A percentile compares a stretch with the other conserved stretches of the same genome.
These are phyloP conservation scores for Caerostris darwini DNA, from an alignment of 1,140 invertebrate genomes.

Conservation along the genomic window DNA sequence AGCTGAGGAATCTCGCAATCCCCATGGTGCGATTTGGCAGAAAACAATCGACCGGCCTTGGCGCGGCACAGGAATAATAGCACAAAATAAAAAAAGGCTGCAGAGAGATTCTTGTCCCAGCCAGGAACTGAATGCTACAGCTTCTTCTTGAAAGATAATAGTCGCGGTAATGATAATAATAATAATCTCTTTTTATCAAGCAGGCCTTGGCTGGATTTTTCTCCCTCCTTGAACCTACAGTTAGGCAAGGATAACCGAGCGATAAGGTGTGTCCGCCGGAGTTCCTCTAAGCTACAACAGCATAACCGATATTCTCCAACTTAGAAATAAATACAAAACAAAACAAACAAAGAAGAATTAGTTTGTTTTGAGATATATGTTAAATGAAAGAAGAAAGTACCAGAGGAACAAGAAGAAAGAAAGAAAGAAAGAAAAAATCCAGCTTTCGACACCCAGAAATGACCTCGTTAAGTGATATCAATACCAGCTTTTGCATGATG, in stretches of 20 bases:
- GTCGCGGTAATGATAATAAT: slow-evolving; percentile 74
- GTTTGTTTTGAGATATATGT: slow-evolving; percentile 55
- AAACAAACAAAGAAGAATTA: neutral
- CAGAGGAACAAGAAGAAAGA: no score
- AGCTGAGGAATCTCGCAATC: slow-evolving; percentile 67
- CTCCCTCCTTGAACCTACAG: slow-evolving; percentile 45
- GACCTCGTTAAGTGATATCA: slow-evolving; percentile 54
- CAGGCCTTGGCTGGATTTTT: slow-evolving; percentile 62
- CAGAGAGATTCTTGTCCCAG: slow-evolving; percentile 55
- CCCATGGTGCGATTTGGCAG: slow-evolving; percentile 24
- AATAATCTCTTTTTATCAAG: slow-evolving; percentile 76
- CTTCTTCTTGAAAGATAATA: slow-evolving; percentile 75
- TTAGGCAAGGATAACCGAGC: slow-evolving; percentile 59
- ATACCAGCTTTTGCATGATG: neutral
- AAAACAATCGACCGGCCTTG: slow-evolving; percentile 72
- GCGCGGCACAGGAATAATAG: neutral
- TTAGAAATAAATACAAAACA: neutral
- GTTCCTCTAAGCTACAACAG: neutral
- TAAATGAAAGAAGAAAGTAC: slow-evolving; percentile 28
- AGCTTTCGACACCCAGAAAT: slow-evolving; percentile 5
- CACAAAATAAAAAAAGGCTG: slow-evolving; percentile 11
- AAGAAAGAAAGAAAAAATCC: neutral
- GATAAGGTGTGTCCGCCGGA: slow-evolving; percentile 54
- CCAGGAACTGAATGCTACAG: slow-evolving; percentile 72
- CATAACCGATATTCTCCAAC: slow-evolving; percentile 37